Evolutionary conservation across 2,113 vertebrate species (phyloP), one percentile per base, ranked within the genome.

Genomic region (Myotis davidii): DNA sequence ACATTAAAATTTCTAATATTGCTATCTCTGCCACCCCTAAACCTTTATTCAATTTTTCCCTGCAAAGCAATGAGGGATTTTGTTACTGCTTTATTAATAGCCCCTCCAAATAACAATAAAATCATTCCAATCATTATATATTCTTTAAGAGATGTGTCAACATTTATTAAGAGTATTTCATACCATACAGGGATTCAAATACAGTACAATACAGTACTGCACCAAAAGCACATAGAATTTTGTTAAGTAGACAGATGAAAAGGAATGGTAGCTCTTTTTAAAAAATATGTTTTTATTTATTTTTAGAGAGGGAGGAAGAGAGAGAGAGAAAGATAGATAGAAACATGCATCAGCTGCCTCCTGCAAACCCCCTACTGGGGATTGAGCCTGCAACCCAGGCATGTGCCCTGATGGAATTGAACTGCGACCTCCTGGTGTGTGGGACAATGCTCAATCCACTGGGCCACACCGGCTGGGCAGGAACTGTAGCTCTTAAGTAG

Each of bases 1-100:
- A 88, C 73, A 90, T 94, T 86, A 92, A n/a, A 56, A 77, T 90
- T 76, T 25, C 11, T 88, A 92, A 84, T 91, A 90, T 64, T 70
- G 18, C 16, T 74, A 50, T 87, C 34, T n/a, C 29, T 82, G 74
- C 61, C n/a, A 77, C 84, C 25, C 20, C 54, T 82, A 72, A 91
- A 56, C 17, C 54, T 90, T 93, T 84, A 86, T 92, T 95, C 70
- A 90, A 56, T 25, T 16, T 64, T 54, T 45, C 92, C 65, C 69
- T 93, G n/a, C 25, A 89, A 93, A 50, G 18, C 85, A 85, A 73
- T 73, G 81, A 81, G 18, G 70, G 56, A 67, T 5, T 94, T 72
- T 94, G 32, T 83, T 50, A 72, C 83, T 83, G 32, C 5, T 95
- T 95, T 91, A 48, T 85, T 85, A 64, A 72, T 89, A 87, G 42